A percentile compares a stretch with the other conserved stretches of the same genome.
These are phyloP conservation scores for roundworm (Caenorhabditis elegans) DNA, from an alignment of 1,140 invertebrate genomes.

Conservation along the genomic window DNA sequence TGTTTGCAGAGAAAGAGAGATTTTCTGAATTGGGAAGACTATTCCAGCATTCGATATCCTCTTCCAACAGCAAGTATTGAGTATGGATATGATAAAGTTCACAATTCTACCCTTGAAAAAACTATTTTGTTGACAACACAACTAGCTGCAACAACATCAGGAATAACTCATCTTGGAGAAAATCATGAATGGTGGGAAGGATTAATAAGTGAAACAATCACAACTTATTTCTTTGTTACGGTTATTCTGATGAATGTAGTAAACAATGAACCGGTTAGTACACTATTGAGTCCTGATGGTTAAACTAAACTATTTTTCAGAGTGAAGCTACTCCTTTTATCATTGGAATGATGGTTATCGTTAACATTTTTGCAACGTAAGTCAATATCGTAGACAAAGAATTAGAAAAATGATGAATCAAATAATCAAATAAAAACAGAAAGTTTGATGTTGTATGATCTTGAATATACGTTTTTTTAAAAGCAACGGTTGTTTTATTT, in stretches of 20 bases:
- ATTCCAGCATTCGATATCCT: background rate
- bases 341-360: constrained; percentile 65
- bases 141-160: constrained; percentile 46
- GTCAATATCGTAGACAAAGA: too few relatives aligned
- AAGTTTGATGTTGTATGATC: too few relatives aligned
- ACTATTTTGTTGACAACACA: constrained; percentile 1
- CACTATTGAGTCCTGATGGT: background rate
- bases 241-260: constrained; percentile 64
- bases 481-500: background rate
- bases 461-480: too few relatives aligned
- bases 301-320: background rate
- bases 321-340: constrained; percentile 56
- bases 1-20: constrained; percentile 9
- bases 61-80: background rate
- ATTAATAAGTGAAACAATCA: constrained; percentile 61
- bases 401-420: too few relatives aligned
- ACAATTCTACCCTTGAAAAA: background rate
- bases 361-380: constrained; percentile 62
- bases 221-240: constrained; percentile 65
- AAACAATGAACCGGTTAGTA: constrained; percentile 50
- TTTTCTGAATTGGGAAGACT: background rate
- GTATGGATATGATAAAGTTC: constrained; percentile 4
- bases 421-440: too few relatives aligned
- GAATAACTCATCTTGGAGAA: background rate
- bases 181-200: constrained; percentile 20